Percentiles rank a stretch among this genome's conserved stretches.
Conservation (phyloP, 2,113 vertebrate genomes). For the Chloebia gouldiae region DNA sequence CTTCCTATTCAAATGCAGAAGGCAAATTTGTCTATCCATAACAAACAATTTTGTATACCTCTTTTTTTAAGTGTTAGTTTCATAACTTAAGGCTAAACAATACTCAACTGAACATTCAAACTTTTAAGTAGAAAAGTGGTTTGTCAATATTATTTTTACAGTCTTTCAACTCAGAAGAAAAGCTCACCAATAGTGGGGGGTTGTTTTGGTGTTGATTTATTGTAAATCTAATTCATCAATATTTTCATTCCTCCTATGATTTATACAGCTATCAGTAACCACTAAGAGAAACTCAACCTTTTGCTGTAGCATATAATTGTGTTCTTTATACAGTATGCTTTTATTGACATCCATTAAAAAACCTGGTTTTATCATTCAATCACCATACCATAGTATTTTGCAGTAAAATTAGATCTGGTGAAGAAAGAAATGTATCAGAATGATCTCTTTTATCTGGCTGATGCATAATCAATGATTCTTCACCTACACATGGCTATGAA, state of each 20-base stretch:
- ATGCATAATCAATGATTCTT: slow-evolving; percentile 66
- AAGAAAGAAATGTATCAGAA: slow-evolving; percentile 56
- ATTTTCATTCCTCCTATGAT: not conserved
- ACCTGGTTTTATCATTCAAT: not conserved
- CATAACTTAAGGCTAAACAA: not conserved
- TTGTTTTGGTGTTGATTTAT: not conserved
- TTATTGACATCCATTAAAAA: not conserved
- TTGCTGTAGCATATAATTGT: not conserved
- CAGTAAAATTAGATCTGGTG: slow-evolving; percentile 33
- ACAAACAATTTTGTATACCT: not conserved
- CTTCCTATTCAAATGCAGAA: not conserved
- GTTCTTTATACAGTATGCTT: not conserved
- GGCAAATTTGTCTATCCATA: not conserved
- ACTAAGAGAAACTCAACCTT: slow-evolving; percentile 5
- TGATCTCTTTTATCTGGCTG: slow-evolving; percentile 64
- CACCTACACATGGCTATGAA: slow-evolving; percentile 68
- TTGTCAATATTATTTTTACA: not conserved
- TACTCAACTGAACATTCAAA: not conserved
- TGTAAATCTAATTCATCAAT: slow-evolving; percentile 1
- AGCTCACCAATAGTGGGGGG: not conserved
- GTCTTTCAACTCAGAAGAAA: not conserved
- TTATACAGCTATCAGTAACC: slow-evolving; percentile 41
- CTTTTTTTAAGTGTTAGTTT: not conserved
- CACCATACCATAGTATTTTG: slow-evolving; percentile 15
- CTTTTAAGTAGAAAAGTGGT: not conserved